Percentiles rank a stretch among this genome's conserved stretches.
phyloP scores from a whole-genome alignment of 2,113 vertebrate genomes.

The Geococcyx californianus region DNA sequence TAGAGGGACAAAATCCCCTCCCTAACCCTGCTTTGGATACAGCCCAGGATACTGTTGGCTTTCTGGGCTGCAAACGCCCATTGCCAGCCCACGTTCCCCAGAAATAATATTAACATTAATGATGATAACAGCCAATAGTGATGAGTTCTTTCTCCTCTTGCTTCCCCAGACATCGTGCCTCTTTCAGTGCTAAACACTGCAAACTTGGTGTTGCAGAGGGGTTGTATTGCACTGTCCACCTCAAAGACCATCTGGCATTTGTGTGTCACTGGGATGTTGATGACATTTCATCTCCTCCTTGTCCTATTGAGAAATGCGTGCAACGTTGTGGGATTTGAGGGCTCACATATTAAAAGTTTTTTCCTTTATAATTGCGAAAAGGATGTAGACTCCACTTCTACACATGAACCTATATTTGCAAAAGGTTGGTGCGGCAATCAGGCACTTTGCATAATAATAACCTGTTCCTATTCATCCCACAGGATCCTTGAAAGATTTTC shows the following conservation, averaged over 20 bases:
- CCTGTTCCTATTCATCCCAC: neutral
- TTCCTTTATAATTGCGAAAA: neutral
- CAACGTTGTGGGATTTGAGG: neutral
- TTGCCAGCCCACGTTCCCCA: neutral
- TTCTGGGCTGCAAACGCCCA: too few relatives aligned
- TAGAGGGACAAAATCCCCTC: too few relatives aligned
- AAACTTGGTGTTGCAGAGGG: neutral
- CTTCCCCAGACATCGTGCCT: neutral
- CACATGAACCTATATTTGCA: neutral
- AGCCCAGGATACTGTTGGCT: too few relatives aligned
- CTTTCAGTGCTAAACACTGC: neutral
- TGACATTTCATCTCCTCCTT: neutral
- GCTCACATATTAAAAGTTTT: neutral
- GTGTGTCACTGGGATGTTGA: neutral
- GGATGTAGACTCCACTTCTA: neutral
- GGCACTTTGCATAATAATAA: neutral
- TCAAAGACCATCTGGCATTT: neutral
- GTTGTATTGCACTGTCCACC: neutral
- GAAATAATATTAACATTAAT: neutral
- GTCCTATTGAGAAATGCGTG: neutral
- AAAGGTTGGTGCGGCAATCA: neutral
- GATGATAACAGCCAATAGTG: too few relatives aligned
- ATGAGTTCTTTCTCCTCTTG: neutral
- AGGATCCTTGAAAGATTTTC: neutral
- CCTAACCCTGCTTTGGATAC: too few relatives aligned